Evolutionary conservation across 2,797 vertebrate species (phyloP), one percentile per base, ranked within the genome.

Genomic region (Lutjanus argentimaculatus): DNA sequence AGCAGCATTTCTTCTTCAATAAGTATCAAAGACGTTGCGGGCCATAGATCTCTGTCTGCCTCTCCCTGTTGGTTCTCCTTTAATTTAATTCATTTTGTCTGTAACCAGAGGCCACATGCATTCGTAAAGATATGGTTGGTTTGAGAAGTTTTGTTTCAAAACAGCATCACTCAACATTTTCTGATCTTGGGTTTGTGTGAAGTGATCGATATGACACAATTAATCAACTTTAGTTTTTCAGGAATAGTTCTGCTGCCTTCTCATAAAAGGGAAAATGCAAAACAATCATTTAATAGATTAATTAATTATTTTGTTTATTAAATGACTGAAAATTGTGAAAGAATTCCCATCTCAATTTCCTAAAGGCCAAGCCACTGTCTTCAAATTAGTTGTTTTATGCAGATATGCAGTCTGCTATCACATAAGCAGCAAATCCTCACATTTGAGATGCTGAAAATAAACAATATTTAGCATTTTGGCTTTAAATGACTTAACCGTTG

Each of bases 1-100:
- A 62, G 82, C 14, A 46, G 59, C 76, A 83, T 82, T 79, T 85
- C 71, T 72, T 76, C 63, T 75, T 72, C 69, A 82, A 82, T 88
- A 72, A 73, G 40, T 78, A 55, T 87, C 67, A 87, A 81, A 62
- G 74, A 67, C 9, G 11, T 63, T 80, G n/a, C 51, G 40, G 77
- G 56, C 69, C 15, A 11, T 10, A 82, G 67, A 80, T 72, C 71
- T 76, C 61, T 43, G 21, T 1, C 68, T 65, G 45, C n/a, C 21
- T 67, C 48, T 57, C 9, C 3, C 46, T 57, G 70, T 65, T 65
- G 15, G 77, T 62, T 62, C 57, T 40, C n/a, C 25, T 56, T 63
- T 36, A 7, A 11, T 62, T 46, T n/a, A 4, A 22, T 58, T 74
- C 8, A 45, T 43, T 53, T 58, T 59, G 15, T 59, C 8, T 67